Evolutionary conservation across 2,888 invertebrate species (phyloP).

Genomic region (Noctua janthina): DNA sequence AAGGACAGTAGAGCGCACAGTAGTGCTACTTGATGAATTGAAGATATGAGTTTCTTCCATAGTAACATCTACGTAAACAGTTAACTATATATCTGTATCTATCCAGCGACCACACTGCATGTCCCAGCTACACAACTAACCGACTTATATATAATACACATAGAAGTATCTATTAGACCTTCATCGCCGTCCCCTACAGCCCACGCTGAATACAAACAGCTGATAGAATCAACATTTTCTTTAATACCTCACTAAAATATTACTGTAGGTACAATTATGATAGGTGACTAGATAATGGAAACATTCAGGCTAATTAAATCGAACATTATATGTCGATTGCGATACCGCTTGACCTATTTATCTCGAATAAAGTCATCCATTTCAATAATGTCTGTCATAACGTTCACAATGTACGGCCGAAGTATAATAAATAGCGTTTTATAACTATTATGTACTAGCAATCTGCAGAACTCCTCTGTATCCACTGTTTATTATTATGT

Average conservation of each 20-base stretch:
- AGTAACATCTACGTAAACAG: conserved; percentile 2
- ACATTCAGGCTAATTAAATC: conserved; percentile 88
- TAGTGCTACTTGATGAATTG: no score
- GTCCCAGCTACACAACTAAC: conserved; percentile 1
- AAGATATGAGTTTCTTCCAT: conserved; percentile 2
- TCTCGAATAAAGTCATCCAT: conserved; percentile 87
- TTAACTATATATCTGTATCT: not conserved
- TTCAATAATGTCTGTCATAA: conserved; percentile 87
- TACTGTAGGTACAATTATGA: conserved; percentile 44
- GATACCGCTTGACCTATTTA: conserved; percentile 87
- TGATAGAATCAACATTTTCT: conserved; percentile 45
- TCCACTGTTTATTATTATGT: conserved; percentile 50
- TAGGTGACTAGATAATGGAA: conserved; percentile 77
- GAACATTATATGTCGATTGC: conserved; percentile 84
- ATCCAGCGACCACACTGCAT: conserved; percentile 43
- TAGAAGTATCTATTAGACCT: conserved; percentile 36
- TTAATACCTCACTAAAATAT: conserved; percentile 34
- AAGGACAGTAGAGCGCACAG: not conserved
- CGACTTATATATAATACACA: not conserved
- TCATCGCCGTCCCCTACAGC: conserved; percentile 27
- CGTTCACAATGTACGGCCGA: conserved; percentile 79
- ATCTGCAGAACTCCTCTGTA: conserved; percentile 61
- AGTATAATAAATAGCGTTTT: conserved; percentile 80
- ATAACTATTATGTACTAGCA: conserved; percentile 71
- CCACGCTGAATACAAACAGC: conserved; percentile 48